phyloP scores from a whole-genome alignment of 2,113 vertebrate species.

The Eudyptes chrysolophus region DNA sequence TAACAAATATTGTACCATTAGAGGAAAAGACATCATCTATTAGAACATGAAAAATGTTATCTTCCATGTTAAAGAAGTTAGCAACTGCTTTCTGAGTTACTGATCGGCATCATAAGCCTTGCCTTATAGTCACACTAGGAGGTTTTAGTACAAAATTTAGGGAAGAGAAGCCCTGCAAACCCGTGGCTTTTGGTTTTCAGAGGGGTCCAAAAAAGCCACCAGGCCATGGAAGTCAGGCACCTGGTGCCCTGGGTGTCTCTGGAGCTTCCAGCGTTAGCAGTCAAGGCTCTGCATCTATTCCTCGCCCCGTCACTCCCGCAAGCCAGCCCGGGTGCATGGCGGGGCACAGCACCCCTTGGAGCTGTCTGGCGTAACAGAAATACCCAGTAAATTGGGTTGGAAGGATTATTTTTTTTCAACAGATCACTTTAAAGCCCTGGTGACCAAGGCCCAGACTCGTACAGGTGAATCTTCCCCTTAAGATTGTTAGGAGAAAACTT shows the following conservation, averaged over 20 bases:
- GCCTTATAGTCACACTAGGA: not conserved
- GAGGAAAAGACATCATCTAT: not conserved
- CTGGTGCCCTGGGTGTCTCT: not conserved
- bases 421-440: not conserved
- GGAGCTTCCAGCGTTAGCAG: not conserved
- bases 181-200: not conserved
- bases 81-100: slow-evolving; percentile 1
- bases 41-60: not conserved
- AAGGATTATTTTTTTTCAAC: not conserved
- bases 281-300: not conserved
- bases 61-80: not conserved
- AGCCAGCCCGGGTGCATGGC: accelerated
- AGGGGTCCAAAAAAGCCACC: not conserved
- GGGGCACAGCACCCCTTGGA: not conserved
- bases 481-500: not conserved
- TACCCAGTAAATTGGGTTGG: not conserved
- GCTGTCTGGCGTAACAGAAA: not conserved
- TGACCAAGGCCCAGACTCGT: not conserved
- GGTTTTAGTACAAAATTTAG: not conserved
- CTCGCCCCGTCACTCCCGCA: accelerated
- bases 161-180: not conserved
- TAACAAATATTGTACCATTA: slow-evolving; percentile 37
- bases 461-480: not conserved
- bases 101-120: not conserved
- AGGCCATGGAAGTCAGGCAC: not conserved